These are phyloP conservation scores for Apis laboriosa DNA, from an alignment of 1,140 invertebrate species.

Conservation along the genomic window DNA sequence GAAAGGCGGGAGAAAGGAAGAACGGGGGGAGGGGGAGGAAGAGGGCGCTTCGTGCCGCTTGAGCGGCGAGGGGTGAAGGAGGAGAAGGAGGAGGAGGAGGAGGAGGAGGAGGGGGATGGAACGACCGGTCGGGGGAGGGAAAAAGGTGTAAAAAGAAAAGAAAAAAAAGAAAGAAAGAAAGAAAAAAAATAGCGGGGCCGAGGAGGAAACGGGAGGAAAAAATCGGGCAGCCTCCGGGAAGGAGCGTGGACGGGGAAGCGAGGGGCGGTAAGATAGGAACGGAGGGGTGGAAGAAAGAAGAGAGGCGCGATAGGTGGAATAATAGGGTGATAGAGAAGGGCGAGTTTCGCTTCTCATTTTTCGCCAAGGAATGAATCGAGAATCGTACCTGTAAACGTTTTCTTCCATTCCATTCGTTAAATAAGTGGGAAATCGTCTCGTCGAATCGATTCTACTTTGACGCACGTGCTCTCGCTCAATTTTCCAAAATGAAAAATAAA, in stretches of 20 bases:
- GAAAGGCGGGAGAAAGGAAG: slow-evolving; percentile 24
- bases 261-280: slow-evolving; percentile 58
- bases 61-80: slow-evolving; percentile 19
- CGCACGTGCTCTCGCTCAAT: too few species aligned
- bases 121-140: slow-evolving; percentile 48
- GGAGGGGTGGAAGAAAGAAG: slow-evolving; percentile 51
- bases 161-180: slow-evolving; percentile 56
- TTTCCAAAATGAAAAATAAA: too few species aligned
- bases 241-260: slow-evolving; percentile 59
- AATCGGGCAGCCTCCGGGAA: slow-evolving; percentile 72
- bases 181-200: slow-evolving; percentile 75
- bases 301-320: slow-evolving; percentile 22
- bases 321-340: slow-evolving; percentile 17
- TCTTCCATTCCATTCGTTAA: neutral
- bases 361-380: neutral
- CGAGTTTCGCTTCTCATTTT: neutral
- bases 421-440: too few species aligned
- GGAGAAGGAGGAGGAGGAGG: neutral
- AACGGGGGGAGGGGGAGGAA: slow-evolving; percentile 1
- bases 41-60: slow-evolving; percentile 50
- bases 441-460: too few species aligned
- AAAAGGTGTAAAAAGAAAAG: slow-evolving; percentile 69
- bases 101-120: slow-evolving; percentile 32
- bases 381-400: neutral
- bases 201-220: slow-evolving; percentile 76